Conservation (phyloP, 2,113 vertebrate species). For the Chionodraco myersi region DNA sequence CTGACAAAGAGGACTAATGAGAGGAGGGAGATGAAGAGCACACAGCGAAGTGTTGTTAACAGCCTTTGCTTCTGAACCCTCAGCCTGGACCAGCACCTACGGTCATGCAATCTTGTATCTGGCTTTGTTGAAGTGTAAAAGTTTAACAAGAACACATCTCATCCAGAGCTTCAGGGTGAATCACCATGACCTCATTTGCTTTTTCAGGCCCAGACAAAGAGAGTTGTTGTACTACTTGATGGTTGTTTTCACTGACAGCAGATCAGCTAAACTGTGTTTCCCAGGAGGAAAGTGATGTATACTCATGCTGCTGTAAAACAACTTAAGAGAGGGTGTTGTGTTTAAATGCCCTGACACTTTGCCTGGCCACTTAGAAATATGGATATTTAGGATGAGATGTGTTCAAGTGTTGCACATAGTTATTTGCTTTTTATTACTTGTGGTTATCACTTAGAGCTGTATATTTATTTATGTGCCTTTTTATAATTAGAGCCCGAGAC, state of each 20-base stretch:
- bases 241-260: slow-evolving; percentile 49
- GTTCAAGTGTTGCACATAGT: slow-evolving; percentile 1
- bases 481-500: slow-evolving; percentile 36
- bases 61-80: slow-evolving; percentile 45
- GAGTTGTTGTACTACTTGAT: slow-evolving; percentile 39
- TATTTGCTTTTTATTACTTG: slow-evolving; percentile 17
- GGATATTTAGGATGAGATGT: slow-evolving; percentile 25
- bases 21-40: slow-evolving; percentile 52
- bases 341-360: slow-evolving; percentile 2
- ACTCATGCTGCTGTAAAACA: slow-evolving; percentile 14
- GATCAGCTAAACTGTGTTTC: slow-evolving; percentile 39
- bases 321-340: slow-evolving; percentile 2
- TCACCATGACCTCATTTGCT: slow-evolving; percentile 40
- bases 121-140: slow-evolving; percentile 15
- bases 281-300: slow-evolving; percentile 22
- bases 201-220: slow-evolving; percentile 28
- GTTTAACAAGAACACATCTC: slow-evolving; percentile 20
- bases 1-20: slow-evolving; percentile 59
- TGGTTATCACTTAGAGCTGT: slow-evolving; percentile 19
- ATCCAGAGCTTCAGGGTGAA: slow-evolving; percentile 37
- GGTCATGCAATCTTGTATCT: slow-evolving; percentile 4
- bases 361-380: slow-evolving; percentile 1
- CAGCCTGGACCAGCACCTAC: slow-evolving; percentile 34
- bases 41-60: slow-evolving; percentile 36
- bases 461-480: slow-evolving; percentile 37